phyloP scores from a whole-genome alignment of 1,140 invertebrate species.

The Aphidius gifuensis region DNA sequence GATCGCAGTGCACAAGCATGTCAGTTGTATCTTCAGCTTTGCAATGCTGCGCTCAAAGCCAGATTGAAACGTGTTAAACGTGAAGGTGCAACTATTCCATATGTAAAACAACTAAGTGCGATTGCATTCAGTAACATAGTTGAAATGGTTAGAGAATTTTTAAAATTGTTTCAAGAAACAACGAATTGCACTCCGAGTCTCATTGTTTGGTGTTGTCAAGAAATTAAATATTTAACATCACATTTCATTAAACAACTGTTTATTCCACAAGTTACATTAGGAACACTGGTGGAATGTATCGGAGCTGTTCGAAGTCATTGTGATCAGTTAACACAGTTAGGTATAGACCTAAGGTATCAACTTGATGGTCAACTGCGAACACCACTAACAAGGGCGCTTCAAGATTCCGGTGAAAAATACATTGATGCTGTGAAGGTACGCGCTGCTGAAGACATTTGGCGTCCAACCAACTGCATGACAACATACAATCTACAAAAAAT shows the following conservation, averaged over 20 bases:
- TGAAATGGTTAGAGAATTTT: slow-evolving; percentile 84
- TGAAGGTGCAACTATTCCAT: slow-evolving; percentile 82
- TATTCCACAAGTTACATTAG: slow-evolving; percentile 80
- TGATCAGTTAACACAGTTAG: slow-evolving; percentile 67
- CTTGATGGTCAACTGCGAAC: slow-evolving; percentile 74
- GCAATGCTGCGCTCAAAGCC: slow-evolving; percentile 77
- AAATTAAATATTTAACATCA: slow-evolving; percentile 78
- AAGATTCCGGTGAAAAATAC: slow-evolving; percentile 71
- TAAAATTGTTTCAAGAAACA: slow-evolving; percentile 73
- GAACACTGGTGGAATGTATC: slow-evolving; percentile 84
- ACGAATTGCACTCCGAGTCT: slow-evolving; percentile 73
- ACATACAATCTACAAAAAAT: slow-evolving; percentile 55
- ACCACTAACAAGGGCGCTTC: slow-evolving; percentile 62
- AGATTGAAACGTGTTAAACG: slow-evolving; percentile 82
- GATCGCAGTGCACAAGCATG: slow-evolving; percentile 77
- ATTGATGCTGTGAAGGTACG: slow-evolving; percentile 71
- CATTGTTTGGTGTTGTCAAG: slow-evolving; percentile 86
- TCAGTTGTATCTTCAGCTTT: slow-evolving; percentile 81
- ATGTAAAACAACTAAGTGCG: slow-evolving; percentile 79
- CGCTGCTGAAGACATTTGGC: slow-evolving; percentile 70
- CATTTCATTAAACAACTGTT: slow-evolving; percentile 89
- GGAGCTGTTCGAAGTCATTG: slow-evolving; percentile 73
- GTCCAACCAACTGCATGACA: slow-evolving; percentile 65
- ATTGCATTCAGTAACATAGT: slow-evolving; percentile 86
- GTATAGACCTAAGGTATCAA: slow-evolving; percentile 80